Conservation (phyloP, 2,888 invertebrate species). For the Xanthorhoe designata region DNA sequence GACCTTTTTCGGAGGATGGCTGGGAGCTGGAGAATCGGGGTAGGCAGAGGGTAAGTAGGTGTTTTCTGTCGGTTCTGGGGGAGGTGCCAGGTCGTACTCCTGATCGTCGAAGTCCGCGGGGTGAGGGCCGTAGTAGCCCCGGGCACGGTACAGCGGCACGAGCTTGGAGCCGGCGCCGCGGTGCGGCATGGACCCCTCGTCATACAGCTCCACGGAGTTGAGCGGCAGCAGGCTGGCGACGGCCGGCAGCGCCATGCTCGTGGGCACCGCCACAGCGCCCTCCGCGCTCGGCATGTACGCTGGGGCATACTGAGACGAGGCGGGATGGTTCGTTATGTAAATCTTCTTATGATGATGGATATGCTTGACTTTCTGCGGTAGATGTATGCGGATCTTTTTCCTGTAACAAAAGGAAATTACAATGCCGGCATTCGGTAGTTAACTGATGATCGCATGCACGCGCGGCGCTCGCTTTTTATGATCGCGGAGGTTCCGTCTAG, state of each 20-base stretch:
- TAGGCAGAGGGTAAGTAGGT: constrained; percentile 61
- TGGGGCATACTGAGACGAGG: constrained; percentile 78
- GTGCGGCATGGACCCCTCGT: constrained; percentile 55
- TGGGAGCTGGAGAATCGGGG: constrained; percentile 52
- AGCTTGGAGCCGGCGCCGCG: constrained; percentile 70
- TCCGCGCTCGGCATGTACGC: constrained; percentile 77
- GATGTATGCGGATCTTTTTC: constrained; percentile 85
- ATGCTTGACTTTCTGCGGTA: constrained; percentile 84
- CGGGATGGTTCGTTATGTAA: constrained; percentile 81
- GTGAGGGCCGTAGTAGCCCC: constrained; percentile 79
- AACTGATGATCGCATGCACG: constrained; percentile 67
- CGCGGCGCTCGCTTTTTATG: constrained; percentile 55
- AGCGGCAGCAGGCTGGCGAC: constrained; percentile 66
- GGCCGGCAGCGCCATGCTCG: constrained; percentile 68
- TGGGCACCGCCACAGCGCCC: constrained; percentile 71
- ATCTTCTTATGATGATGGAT: constrained; percentile 84
- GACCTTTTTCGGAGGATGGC: constrained; percentile 64
- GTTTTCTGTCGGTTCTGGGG: constrained; percentile 60
- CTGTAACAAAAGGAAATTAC: constrained; percentile 75
- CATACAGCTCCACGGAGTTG: constrained; percentile 69
- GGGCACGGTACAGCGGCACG: constrained; percentile 75
- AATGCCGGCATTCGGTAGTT: constrained; percentile 58
- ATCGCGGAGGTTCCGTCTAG: constrained; percentile 66
- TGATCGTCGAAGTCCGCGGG: constrained; percentile 70
- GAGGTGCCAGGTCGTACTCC: constrained; percentile 68